phyloP scores from a whole-genome alignment of 2,888 invertebrate genomes.

The Drosophila nigritarsus region DNA sequence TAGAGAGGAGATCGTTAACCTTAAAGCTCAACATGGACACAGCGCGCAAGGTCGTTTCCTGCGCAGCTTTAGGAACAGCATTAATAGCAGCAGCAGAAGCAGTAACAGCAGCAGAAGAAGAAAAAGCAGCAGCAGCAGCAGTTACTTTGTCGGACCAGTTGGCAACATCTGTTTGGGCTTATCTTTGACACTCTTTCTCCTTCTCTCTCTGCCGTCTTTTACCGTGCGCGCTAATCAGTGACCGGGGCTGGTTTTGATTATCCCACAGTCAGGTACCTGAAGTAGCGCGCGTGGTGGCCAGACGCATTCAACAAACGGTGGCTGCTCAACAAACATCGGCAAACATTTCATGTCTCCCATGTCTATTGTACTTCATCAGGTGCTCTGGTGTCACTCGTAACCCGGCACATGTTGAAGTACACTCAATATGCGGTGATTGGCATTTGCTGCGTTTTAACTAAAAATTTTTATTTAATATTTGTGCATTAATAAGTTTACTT shows the following conservation, averaged over 20 bases:
- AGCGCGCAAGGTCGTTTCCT: slow-evolving; percentile 83
- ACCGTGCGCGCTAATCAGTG: slow-evolving; percentile 95
- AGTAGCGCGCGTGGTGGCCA: slow-evolving; percentile 96
- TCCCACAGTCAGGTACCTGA: slow-evolving; percentile 97
- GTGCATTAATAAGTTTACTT: not conserved
- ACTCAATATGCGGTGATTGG: slow-evolving; percentile 93
- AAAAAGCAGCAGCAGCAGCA: not conserved
- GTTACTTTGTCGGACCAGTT: slow-evolving; percentile 26
- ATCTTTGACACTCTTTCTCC: slow-evolving; percentile 26
- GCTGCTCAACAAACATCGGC: slow-evolving; percentile 1
- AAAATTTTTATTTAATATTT: not conserved
- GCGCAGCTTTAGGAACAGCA: slow-evolving; percentile 31
- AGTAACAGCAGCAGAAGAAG: slow-evolving; percentile 2
- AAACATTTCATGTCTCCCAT: slow-evolving; percentile 89
- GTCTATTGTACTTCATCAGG: slow-evolving; percentile 99
- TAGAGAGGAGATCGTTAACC: slow-evolving; percentile 84
- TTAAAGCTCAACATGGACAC: slow-evolving; percentile 80
- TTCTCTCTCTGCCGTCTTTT: slow-evolving; percentile 77
- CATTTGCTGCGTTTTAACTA: slow-evolving; percentile 26
- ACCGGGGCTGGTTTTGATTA: slow-evolving; percentile 89
- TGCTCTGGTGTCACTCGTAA: slow-evolving; percentile 95
- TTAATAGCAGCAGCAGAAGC: slow-evolving; percentile 9
- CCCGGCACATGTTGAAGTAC: slow-evolving; percentile 99
- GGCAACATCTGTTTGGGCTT: slow-evolving; percentile 61
- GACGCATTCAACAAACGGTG: slow-evolving; percentile 31